Conservation (phyloP, 2,113 vertebrate species). For the Cathartes aura region DNA sequence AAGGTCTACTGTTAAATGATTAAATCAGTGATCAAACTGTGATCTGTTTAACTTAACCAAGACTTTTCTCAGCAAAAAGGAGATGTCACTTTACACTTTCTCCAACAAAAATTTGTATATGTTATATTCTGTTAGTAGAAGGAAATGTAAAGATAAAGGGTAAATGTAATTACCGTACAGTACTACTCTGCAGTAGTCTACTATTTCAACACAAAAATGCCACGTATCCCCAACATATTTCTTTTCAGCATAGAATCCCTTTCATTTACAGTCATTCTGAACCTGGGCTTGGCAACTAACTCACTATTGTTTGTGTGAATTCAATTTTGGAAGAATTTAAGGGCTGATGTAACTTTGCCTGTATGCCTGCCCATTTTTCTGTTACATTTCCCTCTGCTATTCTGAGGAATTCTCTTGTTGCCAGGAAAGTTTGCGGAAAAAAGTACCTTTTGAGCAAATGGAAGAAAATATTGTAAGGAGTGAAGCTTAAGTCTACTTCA, state of each 20-base stretch:
- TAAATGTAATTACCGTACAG: neutral
- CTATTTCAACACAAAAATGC: neutral
- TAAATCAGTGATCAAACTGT: slow-evolving; percentile 47
- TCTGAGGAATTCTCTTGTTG: slow-evolving; percentile 16
- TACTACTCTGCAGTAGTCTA: neutral
- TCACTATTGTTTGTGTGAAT: slow-evolving; percentile 33
- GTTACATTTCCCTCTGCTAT: slow-evolving; percentile 9
- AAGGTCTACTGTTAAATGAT: slow-evolving; percentile 33
- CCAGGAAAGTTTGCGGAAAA: neutral
- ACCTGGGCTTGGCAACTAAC: slow-evolving; percentile 13
- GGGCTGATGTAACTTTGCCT: slow-evolving; percentile 39
- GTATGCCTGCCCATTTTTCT: slow-evolving; percentile 1
- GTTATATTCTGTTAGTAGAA: neutral
- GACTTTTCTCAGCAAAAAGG: slow-evolving; percentile 4
- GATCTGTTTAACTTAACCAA: slow-evolving; percentile 30
- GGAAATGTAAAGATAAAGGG: neutral
- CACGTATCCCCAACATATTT: rapidly evolving
- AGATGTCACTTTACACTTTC: neutral
- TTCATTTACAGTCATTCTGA: slow-evolving; percentile 27
- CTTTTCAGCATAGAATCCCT: neutral
- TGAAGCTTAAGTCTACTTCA: neutral
- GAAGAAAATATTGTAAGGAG: neutral
- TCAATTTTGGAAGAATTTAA: slow-evolving; percentile 39
- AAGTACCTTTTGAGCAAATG: neutral
- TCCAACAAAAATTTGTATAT: neutral